Base-by-base conservation (phyloP, 2,888 invertebrate species). In the Spicauda simplicius region DNA sequence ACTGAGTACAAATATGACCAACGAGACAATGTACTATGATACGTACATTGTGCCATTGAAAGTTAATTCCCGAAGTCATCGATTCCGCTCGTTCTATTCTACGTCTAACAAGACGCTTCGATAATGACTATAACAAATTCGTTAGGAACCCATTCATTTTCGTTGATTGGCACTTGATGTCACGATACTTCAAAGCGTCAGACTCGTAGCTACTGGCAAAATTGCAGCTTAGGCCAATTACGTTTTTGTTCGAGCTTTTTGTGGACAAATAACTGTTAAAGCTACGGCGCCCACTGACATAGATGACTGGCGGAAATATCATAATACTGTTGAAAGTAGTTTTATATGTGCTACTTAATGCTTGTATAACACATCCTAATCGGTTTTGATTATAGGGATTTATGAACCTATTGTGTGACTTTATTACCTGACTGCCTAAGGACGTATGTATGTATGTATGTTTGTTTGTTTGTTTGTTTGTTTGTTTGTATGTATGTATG, bases 101-200 rank as follows among this genome's bases (percentile, higher is more conserved):
- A 25, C 25, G 25, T n/a, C 75, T 79, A 80, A 81, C 86, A 85
- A 87, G 85, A 77, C 79, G 79, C 74, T 75, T 79, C 81, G 83
- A 87, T 86, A 85, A 85, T 80, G 74, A 80, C 75, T 81, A 84
- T 80, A 85, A 85, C 82, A 82, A 86, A 89, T 88, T 88, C 87
- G 88, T 89, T 89, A 89, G 81, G 83, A 81, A 75, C 74, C 78
- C 80, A 88, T 90, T 89, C 84, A 88, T 84, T 82, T 83, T 77
- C 72, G 53, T 73, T 88, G 89, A 88, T 87, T 87, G 88, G 83
- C 89, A 88, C 83, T 76, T 61, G 75, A 78, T 70, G 63, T 58
- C 69, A 64, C 62, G 75, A 77, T 76, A 74, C 69, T 73, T 68
- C 67, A 72, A 71, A 71, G 74, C 64, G 59, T 67, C 60, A 37